Evolutionary conservation across 1,140 invertebrate species (phyloP), one percentile per base, ranked within the genome.

Genomic region (Drosophila arawakana): DNA sequence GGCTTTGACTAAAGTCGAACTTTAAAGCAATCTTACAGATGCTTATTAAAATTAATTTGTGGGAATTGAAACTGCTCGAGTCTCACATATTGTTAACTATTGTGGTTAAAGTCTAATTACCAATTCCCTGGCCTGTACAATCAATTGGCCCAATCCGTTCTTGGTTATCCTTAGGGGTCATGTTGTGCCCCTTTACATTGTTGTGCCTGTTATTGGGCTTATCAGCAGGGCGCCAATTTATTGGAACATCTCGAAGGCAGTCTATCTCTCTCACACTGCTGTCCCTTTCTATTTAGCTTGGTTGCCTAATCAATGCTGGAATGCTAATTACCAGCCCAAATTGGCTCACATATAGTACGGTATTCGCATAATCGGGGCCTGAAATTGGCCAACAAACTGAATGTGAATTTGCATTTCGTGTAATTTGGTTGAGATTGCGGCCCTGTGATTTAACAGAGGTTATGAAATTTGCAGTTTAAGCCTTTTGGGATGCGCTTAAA

Each of bases 301-400:
- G 25, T 9, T 34, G 8, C 41, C 60, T 52, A 15, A 58, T 59
- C 55, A 67, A 68, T 67, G 47, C 39, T 54, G 46, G 41, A 55
- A 67, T 59, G 60, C 60, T 75, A 75, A 75, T 75, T 75, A 75
- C 37, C 50, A 59, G 3, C 9, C 37, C 50, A 63, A 70, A 70
- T 74, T 62, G 58, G 46, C 37, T 54, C 46, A 50, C 43, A 52
- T 63, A 35, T 15, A 11, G 25, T 30, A 5, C 25, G 35, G 7
- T 18, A 21, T 49, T 35, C 30, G 58, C 50, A n/a, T n/a, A 37
- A 8, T 37, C 30, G 25, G 50, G 25, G 57, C 15, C 60, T 55
- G n/a, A 44, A 47, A 65, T 49, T 63, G 60, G 69, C 44, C 50
- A 9, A 30, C 37, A 15, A 18, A 13, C 50, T 11, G 34, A 9